Evolutionary conservation across 30 jellyfish, hydroid and myxozoan genomes (phyloP), one percentile per base, ranked within the genome.

Genomic region (Turritopsis dohrnii): DNA sequence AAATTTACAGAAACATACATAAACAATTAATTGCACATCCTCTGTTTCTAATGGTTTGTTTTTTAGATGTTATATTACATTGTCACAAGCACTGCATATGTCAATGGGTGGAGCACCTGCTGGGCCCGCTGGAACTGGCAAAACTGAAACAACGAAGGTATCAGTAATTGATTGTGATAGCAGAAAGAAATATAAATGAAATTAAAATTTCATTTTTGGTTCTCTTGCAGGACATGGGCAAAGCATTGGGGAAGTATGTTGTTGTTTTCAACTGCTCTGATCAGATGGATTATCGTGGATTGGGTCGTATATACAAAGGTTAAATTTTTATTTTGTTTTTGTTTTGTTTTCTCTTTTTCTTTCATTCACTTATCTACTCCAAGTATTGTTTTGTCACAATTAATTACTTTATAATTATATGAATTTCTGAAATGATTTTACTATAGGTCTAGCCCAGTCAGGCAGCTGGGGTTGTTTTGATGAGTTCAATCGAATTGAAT

Each of bases 21-120:
- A n/a, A n/a, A n/a, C n/a, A n/a, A n/a, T n/a, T n/a, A n/a, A n/a
- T n/a, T n/a, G n/a, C n/a, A n/a, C n/a, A n/a, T n/a, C n/a, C n/a
- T n/a, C n/a, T n/a, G n/a, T n/a, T n/a, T n/a, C n/a, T n/a, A n/a
- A n/a, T n/a, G n/a, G n/a, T 74, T 83, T 29, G 20, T 74, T 19
- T 31, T 77, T 23, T 23, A 89, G 97, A 69, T 90, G 97, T 81
- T 90, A 90, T 77, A 90, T 90, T 82, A 90, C 97, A 27, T 65
- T 90, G 54, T 89, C 95, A 13, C 97, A 90, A 83, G 97, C 97
- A 3, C 84, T 90, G 28, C 97, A 90, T 80, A 90, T 90, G 97
- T 90, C 97, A 69, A 85, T 90, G 95, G 97, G 97, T n/a, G 97
- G 97, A 27, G 97, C 97, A 27, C 97, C 97, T 29, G 97, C 97